Evolutionary conservation across 2,797 vertebrate species (phyloP).

Genomic region (Pipistrellus pipistrellus): DNA sequence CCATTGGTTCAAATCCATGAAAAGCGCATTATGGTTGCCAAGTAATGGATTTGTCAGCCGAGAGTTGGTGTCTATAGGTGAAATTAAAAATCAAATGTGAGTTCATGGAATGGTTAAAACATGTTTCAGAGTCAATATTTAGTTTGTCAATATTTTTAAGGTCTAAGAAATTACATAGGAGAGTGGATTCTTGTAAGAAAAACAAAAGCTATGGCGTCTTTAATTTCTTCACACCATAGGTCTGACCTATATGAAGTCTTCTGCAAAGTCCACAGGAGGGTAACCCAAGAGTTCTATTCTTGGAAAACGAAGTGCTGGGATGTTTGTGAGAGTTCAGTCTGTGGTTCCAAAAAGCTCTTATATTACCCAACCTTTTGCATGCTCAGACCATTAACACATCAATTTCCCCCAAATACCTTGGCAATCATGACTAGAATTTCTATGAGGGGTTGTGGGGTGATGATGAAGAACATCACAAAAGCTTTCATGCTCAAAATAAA

Average conservation of each 20-base stretch:
- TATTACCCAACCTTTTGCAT: conserved; percentile 3
- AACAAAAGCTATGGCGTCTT: conserved; percentile 49
- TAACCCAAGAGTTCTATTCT: conserved; percentile 62
- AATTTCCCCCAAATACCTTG: conserved; percentile 9
- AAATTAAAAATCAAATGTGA: conserved; percentile 31
- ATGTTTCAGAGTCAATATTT: background rate
- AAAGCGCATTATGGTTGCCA: background rate
- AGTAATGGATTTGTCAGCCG: background rate
- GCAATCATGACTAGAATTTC: background rate
- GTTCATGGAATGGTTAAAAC: background rate
- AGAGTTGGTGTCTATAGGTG: background rate
- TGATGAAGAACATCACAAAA: background rate
- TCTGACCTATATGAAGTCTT: conserved; percentile 73
- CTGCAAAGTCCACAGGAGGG: conserved; percentile 26
- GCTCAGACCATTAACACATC: conserved; percentile 25
- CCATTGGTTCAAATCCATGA: background rate
- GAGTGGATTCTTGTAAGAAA: conserved; percentile 50
- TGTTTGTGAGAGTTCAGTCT: conserved; percentile 56
- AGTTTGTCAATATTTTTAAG: conserved; percentile 44
- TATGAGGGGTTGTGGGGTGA: background rate
- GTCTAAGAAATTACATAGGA: conserved; percentile 28
- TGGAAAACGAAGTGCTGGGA: conserved; percentile 52
- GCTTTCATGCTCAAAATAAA: conserved; percentile 49
- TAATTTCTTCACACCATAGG: conserved; percentile 2
- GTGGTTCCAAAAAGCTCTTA: conserved; percentile 73